Evolutionary conservation across 1,140 invertebrate species (phyloP).

Genomic region (Drosophila cardini): DNA sequence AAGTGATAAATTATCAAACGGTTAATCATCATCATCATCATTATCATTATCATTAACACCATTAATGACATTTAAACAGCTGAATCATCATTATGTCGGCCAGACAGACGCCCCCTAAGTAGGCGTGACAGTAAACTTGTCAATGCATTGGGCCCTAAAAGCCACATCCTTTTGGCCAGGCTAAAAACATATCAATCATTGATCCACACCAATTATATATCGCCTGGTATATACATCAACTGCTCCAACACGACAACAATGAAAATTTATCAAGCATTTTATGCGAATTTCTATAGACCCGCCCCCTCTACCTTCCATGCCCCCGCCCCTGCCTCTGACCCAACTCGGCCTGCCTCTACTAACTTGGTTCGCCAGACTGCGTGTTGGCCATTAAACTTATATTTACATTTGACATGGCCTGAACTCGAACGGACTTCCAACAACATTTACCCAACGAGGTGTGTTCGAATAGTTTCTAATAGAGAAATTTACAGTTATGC

Average conservation of each 20-base stretch:
- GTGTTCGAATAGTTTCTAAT: background rate
- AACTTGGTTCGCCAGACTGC: constrained; percentile 21
- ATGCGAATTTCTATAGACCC: constrained; percentile 50
- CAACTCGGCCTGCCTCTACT: background rate
- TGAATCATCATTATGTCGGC: background rate
- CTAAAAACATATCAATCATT: constrained; percentile 43
- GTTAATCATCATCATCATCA: background rate
- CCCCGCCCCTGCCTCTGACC: too few relatives aligned
- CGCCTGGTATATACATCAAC: constrained; percentile 53
- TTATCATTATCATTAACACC: constrained; percentile 15
- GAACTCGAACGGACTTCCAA: constrained; percentile 31
- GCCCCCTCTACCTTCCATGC: background rate
- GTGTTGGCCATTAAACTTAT: constrained; percentile 57
- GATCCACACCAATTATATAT: constrained; percentile 50
- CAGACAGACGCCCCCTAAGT: constrained; percentile 3
- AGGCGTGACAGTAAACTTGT: constrained; percentile 33
- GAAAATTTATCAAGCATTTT: constrained; percentile 69
- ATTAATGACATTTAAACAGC: constrained; percentile 5
- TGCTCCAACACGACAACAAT: constrained; percentile 50
- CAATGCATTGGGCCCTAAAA: constrained; percentile 24
- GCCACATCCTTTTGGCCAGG: constrained; percentile 2
- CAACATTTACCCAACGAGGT: constrained; percentile 26
- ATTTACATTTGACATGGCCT: constrained; percentile 38
- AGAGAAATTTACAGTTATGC: background rate
- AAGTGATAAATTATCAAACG: constrained; percentile 15